Evolutionary conservation across 2,888 invertebrate species (phyloP).

Genomic region (Smittia sp.): DNA sequence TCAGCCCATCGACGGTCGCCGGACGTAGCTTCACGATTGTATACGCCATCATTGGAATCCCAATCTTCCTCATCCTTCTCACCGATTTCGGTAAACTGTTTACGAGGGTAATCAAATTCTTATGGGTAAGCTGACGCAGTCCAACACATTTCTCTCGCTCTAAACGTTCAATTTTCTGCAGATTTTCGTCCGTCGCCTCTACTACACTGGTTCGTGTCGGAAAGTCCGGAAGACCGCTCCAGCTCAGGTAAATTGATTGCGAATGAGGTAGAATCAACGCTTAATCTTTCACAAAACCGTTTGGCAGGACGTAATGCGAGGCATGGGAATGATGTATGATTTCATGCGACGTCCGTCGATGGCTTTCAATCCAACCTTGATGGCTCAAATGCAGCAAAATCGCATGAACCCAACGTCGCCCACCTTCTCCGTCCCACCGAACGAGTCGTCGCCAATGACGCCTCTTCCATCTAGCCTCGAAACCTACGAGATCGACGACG

Average conservation of each 20-base stretch:
- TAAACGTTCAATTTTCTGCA: slow-evolving; percentile 3
- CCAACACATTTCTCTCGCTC: not conserved
- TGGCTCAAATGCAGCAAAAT: slow-evolving; percentile 46
- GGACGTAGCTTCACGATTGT: slow-evolving; percentile 86
- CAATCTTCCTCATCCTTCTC: slow-evolving; percentile 88
- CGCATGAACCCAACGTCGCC: slow-evolving; percentile 45
- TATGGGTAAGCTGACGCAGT: slow-evolving; percentile 59
- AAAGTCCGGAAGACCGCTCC: slow-evolving; percentile 72
- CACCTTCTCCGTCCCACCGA: slow-evolving; percentile 43
- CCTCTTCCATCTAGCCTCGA: slow-evolving; percentile 64
- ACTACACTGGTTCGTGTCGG: slow-evolving; percentile 81
- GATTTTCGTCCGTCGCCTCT: slow-evolving; percentile 75
- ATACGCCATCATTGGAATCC: slow-evolving; percentile 94
- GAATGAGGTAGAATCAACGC: not conserved
- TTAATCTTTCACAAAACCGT: not conserved
- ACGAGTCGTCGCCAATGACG: slow-evolving; percentile 66
- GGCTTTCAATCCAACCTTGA: slow-evolving; percentile 45
- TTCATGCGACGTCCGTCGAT: slow-evolving; percentile 74
- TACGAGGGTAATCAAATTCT: slow-evolving; percentile 83
- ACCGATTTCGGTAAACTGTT: slow-evolving; percentile 94
- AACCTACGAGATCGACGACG: slow-evolving; percentile 79
- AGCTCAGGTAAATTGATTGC: slow-evolving; percentile 60
- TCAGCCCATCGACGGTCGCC: slow-evolving; percentile 82
- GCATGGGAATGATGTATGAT: slow-evolving; percentile 77
- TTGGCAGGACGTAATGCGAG: slow-evolving; percentile 75